Conservation (phyloP, 2,888 invertebrate species). For the Melanostoma scalare region DNA sequence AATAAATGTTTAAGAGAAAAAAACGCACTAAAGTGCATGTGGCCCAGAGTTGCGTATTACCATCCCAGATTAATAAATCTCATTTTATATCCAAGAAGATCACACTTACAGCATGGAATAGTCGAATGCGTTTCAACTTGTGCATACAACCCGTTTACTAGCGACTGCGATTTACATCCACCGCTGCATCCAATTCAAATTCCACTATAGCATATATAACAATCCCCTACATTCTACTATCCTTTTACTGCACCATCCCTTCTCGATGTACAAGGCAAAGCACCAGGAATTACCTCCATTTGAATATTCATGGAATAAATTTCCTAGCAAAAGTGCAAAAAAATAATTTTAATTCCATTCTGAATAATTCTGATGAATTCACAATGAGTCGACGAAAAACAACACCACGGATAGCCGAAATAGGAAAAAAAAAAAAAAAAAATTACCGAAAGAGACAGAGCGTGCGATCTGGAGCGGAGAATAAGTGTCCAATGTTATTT, state of each 20-base stretch:
- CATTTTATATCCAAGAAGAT: slow-evolving; percentile 48
- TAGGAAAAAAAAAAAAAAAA: background rate
- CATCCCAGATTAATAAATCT: slow-evolving; percentile 70
- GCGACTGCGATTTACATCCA: slow-evolving; percentile 56
- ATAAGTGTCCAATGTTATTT: slow-evolving; percentile 66
- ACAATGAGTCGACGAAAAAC: slow-evolving; percentile 62
- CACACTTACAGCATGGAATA: background rate
- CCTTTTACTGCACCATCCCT: background rate
- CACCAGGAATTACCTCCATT: slow-evolving; percentile 70
- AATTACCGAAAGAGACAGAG: slow-evolving; percentile 21
- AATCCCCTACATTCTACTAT: background rate
- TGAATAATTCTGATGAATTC: slow-evolving; percentile 73
- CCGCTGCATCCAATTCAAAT: slow-evolving; percentile 46
- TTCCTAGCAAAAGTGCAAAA: slow-evolving; percentile 59
- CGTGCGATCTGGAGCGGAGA: slow-evolving; percentile 23
- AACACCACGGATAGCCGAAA: slow-evolving; percentile 28
- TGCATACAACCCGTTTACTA: slow-evolving; percentile 33
- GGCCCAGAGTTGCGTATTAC: slow-evolving; percentile 44
- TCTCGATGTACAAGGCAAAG: slow-evolving; percentile 51
- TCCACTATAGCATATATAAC: background rate
- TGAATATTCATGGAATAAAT: slow-evolving; percentile 74
- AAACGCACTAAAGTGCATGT: slow-evolving; percentile 44
- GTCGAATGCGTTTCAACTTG: slow-evolving; percentile 15
- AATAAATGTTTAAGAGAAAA: slow-evolving; percentile 26
- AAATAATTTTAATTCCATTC: slow-evolving; percentile 70